Percentiles rank a stretch among this genome's conserved stretches.
Evolutionary conservation across 2,888 invertebrate genomes (phyloP).

Genomic region (Caenorhabditis imperialis): DNA sequence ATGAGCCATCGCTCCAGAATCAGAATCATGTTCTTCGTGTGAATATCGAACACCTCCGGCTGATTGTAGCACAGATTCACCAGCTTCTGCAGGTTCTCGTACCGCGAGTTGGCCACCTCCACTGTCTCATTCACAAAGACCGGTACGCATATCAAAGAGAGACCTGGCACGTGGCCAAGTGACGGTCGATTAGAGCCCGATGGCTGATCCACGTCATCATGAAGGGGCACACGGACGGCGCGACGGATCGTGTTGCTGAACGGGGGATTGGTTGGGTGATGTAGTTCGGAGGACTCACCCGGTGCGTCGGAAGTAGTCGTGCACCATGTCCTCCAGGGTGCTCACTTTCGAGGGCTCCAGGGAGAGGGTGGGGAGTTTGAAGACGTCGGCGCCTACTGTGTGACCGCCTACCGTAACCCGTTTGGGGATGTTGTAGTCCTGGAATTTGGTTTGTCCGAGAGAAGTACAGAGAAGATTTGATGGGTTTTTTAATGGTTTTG

Average conservation of each 20-base stretch:
- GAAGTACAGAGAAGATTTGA: too few species aligned
- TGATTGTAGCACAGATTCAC: slow-evolving; percentile 55
- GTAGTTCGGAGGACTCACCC: slow-evolving; percentile 19
- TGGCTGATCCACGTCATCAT: slow-evolving; percentile 29
- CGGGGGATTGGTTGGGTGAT: neutral
- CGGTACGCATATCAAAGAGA: slow-evolving; percentile 56
- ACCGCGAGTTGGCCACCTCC: slow-evolving; percentile 54
- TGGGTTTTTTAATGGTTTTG: too few species aligned
- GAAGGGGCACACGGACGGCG: slow-evolving; percentile 51
- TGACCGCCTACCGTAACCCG: slow-evolving; percentile 59
- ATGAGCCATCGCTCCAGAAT: slow-evolving; percentile 67
- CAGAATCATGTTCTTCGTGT: slow-evolving; percentile 67
- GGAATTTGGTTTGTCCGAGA: too few species aligned
- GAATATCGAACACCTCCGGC: slow-evolving; percentile 62
- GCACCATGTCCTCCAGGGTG: slow-evolving; percentile 40
- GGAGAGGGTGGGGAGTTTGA: slow-evolving; percentile 48
- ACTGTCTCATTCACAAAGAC: slow-evolving; percentile 54
- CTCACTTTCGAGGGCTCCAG: slow-evolving; percentile 46
- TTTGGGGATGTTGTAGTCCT: slow-evolving; percentile 54
- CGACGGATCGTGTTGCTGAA: slow-evolving; percentile 49
- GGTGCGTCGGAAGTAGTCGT: slow-evolving; percentile 45
- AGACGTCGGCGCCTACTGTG: slow-evolving; percentile 52
- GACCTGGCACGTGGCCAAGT: slow-evolving; percentile 40
- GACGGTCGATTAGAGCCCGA: slow-evolving; percentile 31
- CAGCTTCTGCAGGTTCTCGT: slow-evolving; percentile 53